These are phyloP conservation scores for Virgularia gustaviana DNA, from an alignment of 92 coral and sea anemone species.

Conservation along the genomic window DNA sequence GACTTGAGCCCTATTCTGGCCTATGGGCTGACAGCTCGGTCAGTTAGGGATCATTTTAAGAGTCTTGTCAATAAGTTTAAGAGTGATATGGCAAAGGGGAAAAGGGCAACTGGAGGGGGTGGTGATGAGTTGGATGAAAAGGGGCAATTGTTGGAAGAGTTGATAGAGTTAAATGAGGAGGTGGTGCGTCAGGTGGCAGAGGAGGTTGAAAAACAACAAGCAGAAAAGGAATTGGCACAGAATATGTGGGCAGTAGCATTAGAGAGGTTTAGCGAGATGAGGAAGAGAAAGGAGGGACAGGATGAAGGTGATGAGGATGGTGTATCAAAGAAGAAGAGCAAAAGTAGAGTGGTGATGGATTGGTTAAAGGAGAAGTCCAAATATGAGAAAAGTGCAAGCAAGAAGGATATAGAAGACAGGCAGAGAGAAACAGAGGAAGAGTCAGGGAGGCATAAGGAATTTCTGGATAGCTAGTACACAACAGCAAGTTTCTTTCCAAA, in stretches of 20 bases:
- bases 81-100: constrained; percentile 44
- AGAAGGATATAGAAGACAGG: constrained; percentile 23
- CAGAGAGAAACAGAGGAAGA: constrained; percentile 31
- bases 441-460: background rate
- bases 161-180: constrained; percentile 42
- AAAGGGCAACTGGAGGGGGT: constrained; percentile 60
- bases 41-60: constrained; percentile 56
- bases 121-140: constrained; percentile 45
- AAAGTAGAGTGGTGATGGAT: constrained; percentile 35
- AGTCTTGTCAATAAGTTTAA: constrained; percentile 47
- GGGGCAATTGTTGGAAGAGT: constrained; percentile 47
- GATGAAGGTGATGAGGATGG: constrained; percentile 24
- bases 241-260: constrained; percentile 51
- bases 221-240: constrained; percentile 41
- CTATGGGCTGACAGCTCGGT: constrained; percentile 47
- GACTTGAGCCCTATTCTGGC: constrained; percentile 36
- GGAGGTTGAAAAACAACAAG: constrained; percentile 40
- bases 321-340: constrained; percentile 11
- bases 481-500: constrained; percentile 39
- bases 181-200: constrained; percentile 40
- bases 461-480: background rate
- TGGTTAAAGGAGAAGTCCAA: constrained; percentile 42
- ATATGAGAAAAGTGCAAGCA: constrained; percentile 16
- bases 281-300: constrained; percentile 32
- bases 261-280: constrained; percentile 50